These are phyloP conservation scores for Tor tambroides DNA, from an alignment of 2,113 vertebrate species.

Conservation along the genomic window DNA sequence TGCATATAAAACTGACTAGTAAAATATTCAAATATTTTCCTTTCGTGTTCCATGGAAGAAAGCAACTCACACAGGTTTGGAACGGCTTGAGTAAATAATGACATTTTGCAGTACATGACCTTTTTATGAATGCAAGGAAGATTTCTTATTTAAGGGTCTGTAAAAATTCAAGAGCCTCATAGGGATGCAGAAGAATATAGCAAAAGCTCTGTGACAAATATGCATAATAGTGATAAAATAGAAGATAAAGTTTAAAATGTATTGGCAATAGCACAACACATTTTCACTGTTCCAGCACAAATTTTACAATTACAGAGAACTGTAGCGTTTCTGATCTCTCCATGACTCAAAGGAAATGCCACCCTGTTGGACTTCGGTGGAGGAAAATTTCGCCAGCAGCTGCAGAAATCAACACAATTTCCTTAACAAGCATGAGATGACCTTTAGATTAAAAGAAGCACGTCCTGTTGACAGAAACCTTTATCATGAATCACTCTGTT, in stretches of 20 bases:
- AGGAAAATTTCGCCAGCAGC: neutral
- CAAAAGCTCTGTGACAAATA: conserved; percentile 41
- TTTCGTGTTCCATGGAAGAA: neutral
- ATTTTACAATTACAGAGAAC: conserved; percentile 36
- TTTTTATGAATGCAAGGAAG: conserved; percentile 20
- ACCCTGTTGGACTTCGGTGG: conserved; percentile 27
- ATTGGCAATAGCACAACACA: conserved; percentile 43
- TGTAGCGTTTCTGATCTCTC: neutral
- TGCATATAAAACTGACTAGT: neutral
- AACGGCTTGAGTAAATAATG: conserved; percentile 8
- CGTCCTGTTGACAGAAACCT: conserved; percentile 34
- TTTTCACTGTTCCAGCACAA: conserved; percentile 19
- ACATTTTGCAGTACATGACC: conserved; percentile 14
- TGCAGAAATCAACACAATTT: conserved; percentile 9
- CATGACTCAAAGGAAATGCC: conserved; percentile 19
- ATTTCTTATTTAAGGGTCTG: conserved; percentile 18
- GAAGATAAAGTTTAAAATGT: conserved; percentile 45
- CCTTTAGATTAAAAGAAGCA: conserved; percentile 48
- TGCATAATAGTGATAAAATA: conserved; percentile 25
- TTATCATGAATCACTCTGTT: conserved; percentile 40
- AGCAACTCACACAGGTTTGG: neutral
- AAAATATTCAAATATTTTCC: neutral
- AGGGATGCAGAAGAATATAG: conserved; percentile 21
- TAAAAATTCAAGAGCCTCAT: neutral
- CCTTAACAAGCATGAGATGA: conserved; percentile 35